Evolutionary conservation across 2,888 invertebrate genomes (phyloP).

Genomic region (Clusia tigrina): DNA sequence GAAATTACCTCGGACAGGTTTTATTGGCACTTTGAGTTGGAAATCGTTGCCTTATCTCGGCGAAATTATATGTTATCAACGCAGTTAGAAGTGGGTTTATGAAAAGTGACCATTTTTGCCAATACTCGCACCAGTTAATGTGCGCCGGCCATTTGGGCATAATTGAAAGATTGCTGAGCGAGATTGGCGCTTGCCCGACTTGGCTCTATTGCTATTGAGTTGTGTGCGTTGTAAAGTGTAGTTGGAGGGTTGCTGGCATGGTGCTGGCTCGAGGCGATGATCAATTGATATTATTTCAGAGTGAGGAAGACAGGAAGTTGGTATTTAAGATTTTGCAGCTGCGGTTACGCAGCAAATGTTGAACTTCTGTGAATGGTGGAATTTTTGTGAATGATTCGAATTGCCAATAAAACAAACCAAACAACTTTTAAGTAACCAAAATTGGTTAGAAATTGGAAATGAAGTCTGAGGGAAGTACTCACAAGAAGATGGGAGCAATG

Average conservation of each 20-base stretch:
- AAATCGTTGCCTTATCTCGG: background rate
- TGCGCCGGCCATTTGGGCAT: background rate
- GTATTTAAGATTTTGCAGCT: background rate
- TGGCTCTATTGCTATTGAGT: background rate
- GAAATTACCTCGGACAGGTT: background rate
- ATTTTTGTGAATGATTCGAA: background rate
- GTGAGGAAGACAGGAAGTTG: background rate
- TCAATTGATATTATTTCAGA: background rate
- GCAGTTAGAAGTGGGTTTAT: background rate
- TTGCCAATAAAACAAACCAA: background rate
- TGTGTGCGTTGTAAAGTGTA: background rate
- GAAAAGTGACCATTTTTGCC: too few relatives aligned
- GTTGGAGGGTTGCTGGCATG: background rate
- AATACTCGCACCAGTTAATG: too few relatives aligned
- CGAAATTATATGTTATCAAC: slow-evolving; percentile 1
- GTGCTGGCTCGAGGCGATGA: background rate
- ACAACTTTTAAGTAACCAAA: too few relatives aligned
- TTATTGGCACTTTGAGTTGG: background rate
- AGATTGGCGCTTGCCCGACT: background rate
- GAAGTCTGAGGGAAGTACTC: too few relatives aligned
- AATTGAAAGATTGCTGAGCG: background rate
- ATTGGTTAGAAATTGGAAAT: too few relatives aligned
- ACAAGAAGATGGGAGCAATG: too few relatives aligned
- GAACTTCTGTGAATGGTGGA: slow-evolving; percentile 3
- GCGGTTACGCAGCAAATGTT: slow-evolving; percentile 6